Evolutionary conservation across 2,113 vertebrate species (phyloP).

Genomic region (Acinonyx jubatus): DNA sequence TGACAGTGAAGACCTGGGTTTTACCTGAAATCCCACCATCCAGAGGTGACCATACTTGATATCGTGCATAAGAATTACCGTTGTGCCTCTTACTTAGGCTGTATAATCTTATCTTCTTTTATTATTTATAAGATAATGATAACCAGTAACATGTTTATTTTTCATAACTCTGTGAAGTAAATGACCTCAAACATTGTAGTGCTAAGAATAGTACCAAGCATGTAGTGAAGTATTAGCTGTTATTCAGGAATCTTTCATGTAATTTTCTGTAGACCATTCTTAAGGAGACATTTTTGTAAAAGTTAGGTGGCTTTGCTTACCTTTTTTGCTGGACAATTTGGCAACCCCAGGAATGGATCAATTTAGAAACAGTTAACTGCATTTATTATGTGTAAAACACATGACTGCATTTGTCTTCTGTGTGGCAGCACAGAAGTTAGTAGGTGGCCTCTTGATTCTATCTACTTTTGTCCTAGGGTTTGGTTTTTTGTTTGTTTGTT

Average conservation of each 20-base stretch:
- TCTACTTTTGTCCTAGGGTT: neutral
- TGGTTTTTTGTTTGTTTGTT: no score
- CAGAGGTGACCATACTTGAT: neutral
- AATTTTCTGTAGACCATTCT: neutral
- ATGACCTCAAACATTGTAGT: neutral
- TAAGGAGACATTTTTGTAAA: neutral
- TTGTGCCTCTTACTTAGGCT: neutral
- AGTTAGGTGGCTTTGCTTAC: neutral
- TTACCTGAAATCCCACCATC: neutral
- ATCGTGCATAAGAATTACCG: neutral
- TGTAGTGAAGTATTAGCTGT: neutral
- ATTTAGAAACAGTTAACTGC: neutral
- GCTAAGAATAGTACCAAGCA: neutral
- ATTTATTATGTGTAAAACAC: neutral
- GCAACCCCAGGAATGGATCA: neutral
- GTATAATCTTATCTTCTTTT: neutral
- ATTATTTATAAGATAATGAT: neutral
- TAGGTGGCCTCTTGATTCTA: neutral
- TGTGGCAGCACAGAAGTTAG: neutral
- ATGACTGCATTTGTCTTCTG: neutral
- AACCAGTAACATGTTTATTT: neutral
- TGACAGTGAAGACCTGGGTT: neutral
- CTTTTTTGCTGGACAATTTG: neutral
- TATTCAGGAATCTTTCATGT: neutral
- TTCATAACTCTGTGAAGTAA: neutral